These are phyloP conservation scores for Paratilapia polleni DNA, from an alignment of 2,113 vertebrate genomes.

Conservation along the genomic window DNA sequence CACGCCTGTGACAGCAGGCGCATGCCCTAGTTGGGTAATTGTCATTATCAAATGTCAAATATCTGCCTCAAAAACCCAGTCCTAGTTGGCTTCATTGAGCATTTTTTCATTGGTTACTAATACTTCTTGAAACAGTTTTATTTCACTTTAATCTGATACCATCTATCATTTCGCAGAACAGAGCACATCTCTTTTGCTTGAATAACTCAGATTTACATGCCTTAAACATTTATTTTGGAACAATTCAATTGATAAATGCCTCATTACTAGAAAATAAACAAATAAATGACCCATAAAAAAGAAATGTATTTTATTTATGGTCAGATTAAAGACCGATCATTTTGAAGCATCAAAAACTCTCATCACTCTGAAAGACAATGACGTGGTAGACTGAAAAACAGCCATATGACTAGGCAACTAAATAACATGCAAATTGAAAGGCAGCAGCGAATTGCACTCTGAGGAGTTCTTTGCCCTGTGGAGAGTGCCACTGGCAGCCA, in stretches of 20 bases:
- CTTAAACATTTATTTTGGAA: slow-evolving; percentile 24
- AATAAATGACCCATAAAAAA: slow-evolving; percentile 22
- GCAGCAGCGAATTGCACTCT: slow-evolving; percentile 62
- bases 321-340: slow-evolving; percentile 3
- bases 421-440: slow-evolving; percentile 66
- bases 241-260: slow-evolving; percentile 41
- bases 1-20: background rate
- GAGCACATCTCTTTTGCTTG: slow-evolving; percentile 3
- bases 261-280: slow-evolving; percentile 40
- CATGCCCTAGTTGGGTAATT: background rate
- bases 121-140: background rate
- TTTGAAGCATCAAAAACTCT: slow-evolving; percentile 7
- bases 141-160: slow-evolving; percentile 9
- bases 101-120: background rate
- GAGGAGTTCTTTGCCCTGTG: slow-evolving; percentile 63
- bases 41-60: background rate
- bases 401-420: slow-evolving; percentile 41
- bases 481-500: slow-evolving; percentile 61
- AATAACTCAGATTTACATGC: slow-evolving; percentile 10
- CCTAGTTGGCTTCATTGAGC: background rate
- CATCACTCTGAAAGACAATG: slow-evolving; percentile 12
- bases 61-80: background rate
- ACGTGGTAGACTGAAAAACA: slow-evolving; percentile 40
- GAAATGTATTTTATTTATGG: slow-evolving; percentile 13
- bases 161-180: background rate